These are phyloP conservation scores for honey bee (Apis mellifera) DNA, from an alignment of 1,140 invertebrate genomes.

Conservation along the genomic window Amel_HAv3.1 CM009936.2:8418001-8418500, in stretches of 20 bases:
- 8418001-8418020: background rate
- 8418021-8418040: background rate
- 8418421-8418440: conserved; percentile 81
- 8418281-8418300: conserved; percentile 79
- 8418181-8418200: conserved; percentile 86
- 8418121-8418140: conserved; percentile 55
- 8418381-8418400: conserved; percentile 94
- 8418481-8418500: too few relatives aligned
- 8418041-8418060: too few relatives aligned
- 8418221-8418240: conserved; percentile 80
- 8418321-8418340: conserved; percentile 80
- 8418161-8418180: conserved; percentile 85
- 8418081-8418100: background rate
- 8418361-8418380: conserved; percentile 91
- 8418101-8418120: background rate
- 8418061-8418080: background rate
- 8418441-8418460: too few relatives aligned
- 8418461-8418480: too few relatives aligned
- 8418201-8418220: conserved; percentile 84
- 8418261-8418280: conserved; percentile 76
- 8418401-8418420: conserved; percentile 89
- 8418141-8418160: conserved; percentile 87
- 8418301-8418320: conserved; percentile 75
- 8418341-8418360: conserved; percentile 85
- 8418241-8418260: conserved; percentile 82